Evolutionary conservation across 92 coral and sea anemone genomes (phyloP).

Genomic region (Palythoa grandis): DNA sequence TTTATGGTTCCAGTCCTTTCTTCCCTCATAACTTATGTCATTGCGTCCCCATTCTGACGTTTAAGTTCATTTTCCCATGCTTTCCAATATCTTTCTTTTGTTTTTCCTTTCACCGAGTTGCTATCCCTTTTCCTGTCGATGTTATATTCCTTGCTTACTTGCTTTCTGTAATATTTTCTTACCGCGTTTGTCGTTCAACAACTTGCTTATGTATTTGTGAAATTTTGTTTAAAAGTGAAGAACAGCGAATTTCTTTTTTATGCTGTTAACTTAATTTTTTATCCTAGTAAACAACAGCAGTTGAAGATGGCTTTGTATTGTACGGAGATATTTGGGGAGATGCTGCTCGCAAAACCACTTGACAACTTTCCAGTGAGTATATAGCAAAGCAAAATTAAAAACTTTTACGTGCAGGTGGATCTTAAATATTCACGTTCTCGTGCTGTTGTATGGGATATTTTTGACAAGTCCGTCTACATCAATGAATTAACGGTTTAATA

Average conservation of each 20-base stretch:
- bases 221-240: background rate
- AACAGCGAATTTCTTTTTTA: background rate
- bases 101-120: background rate
- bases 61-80: background rate
- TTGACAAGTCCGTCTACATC: too few relatives aligned
- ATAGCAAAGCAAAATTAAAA: background rate
- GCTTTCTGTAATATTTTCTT: too few relatives aligned
- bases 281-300: constrained; percentile 87
- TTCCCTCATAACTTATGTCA: background rate
- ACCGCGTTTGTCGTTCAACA: too few relatives aligned
- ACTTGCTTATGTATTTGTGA: too few relatives aligned
- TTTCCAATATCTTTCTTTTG: background rate
- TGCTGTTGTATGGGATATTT: too few relatives aligned
- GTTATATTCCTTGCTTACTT: too few relatives aligned
- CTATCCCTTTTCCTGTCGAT: too few relatives aligned
- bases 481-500: too few relatives aligned
- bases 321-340: constrained; percentile 86
- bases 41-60: background rate
- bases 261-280: background rate
- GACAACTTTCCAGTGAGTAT: constrained; percentile 95
- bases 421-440: background rate
- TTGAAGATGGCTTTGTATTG: constrained; percentile 88
- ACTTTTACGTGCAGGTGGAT: background rate
- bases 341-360: constrained; percentile 78
- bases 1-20: too few relatives aligned